phyloP scores from a whole-genome alignment of 2,113 vertebrate genomes.

The Psittacus erithacus region DNA sequence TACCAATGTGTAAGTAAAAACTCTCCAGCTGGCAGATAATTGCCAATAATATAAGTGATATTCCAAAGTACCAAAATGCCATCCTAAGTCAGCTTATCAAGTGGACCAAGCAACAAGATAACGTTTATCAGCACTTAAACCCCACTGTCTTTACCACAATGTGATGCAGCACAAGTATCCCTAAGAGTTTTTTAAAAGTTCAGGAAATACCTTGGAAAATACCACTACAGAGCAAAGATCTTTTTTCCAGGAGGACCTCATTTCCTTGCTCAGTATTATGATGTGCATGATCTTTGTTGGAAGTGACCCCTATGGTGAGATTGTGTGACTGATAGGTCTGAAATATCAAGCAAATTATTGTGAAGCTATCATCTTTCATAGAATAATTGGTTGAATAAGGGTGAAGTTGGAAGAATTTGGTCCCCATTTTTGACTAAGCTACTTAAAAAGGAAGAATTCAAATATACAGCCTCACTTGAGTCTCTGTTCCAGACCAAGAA shows the following conservation, averaged over 20 bases:
- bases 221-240: neutral
- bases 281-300: neutral
- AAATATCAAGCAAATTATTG: neutral
- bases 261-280: neutral
- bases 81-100: neutral
- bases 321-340: accelerated
- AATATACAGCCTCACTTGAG: neutral
- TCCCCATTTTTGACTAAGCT: neutral
- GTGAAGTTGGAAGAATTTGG: neutral
- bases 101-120: neutral
- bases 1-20: neutral
- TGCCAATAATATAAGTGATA: neutral
- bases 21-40: neutral
- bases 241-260: neutral
- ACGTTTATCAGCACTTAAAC: neutral
- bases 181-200: neutral
- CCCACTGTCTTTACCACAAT: neutral
- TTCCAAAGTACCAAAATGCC: neutral
- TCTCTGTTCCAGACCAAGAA: neutral
- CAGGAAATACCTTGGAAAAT: neutral
- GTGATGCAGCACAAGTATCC: neutral
- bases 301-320: neutral
- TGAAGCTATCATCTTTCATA: neutral
- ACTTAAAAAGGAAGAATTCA: neutral
- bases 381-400: neutral